Conservation (phyloP, 2,888 invertebrate species). For the Drosophila percnosoma region DNA sequence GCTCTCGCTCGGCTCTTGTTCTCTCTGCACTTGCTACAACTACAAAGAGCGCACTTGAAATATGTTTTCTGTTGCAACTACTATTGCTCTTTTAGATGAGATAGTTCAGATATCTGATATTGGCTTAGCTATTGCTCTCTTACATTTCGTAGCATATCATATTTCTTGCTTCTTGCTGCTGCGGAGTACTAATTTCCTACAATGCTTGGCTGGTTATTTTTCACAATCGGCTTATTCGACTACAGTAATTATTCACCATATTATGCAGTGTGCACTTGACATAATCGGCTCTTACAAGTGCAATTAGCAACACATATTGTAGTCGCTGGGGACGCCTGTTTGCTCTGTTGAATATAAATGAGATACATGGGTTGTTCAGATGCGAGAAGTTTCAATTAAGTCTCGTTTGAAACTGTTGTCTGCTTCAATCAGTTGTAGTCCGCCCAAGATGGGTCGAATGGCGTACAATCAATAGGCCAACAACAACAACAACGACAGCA, state of each 20-base stretch:
- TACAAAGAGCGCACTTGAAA: not conserved
- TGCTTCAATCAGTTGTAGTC: conserved; percentile 52
- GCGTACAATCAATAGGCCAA: conserved; percentile 18
- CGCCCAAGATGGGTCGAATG: conserved; percentile 49
- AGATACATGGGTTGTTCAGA: not conserved
- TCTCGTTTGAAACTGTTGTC: conserved; percentile 5
- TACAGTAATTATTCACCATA: not conserved
- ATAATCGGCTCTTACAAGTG: not conserved
- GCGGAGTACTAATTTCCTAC: not conserved
- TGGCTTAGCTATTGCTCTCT: not conserved
- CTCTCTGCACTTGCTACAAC: not conserved
- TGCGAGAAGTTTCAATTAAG: not conserved
- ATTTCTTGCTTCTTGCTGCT: not conserved
- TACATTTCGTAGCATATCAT: not conserved
- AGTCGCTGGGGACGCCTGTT: not conserved
- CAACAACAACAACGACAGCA: not conserved
- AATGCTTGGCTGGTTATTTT: not conserved
- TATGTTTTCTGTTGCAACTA: not conserved
- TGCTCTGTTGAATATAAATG: conserved; percentile 5
- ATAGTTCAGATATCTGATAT: not conserved
- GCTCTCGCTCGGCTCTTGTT: no score
- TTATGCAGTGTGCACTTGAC: not conserved
- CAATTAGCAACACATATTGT: conserved; percentile 7
- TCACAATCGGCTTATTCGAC: not conserved
- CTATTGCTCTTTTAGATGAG: not conserved